These are phyloP conservation scores for Anguilla obscura DNA, from an alignment of 2,797 vertebrate genomes.

Conservation along the genomic window DNA sequence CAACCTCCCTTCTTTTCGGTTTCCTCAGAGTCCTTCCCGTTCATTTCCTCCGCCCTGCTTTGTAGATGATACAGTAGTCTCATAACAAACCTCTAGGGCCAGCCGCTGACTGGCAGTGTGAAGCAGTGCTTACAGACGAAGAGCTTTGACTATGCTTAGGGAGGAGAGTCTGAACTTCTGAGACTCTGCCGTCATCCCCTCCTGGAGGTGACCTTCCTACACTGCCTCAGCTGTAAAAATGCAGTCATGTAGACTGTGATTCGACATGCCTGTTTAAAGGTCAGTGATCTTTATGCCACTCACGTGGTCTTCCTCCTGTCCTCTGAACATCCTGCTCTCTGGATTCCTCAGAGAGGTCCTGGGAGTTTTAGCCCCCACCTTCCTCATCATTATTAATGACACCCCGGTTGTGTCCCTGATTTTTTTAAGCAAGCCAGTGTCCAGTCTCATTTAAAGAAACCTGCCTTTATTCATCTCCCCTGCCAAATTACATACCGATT, in stretches of 20 bases:
- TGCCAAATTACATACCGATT: not conserved
- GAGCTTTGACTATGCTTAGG: constrained; percentile 4
- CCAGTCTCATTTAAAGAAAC: not conserved
- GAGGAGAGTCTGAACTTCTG: not conserved
- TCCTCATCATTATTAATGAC: not conserved
- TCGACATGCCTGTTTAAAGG: not conserved
- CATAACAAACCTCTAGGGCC: not conserved
- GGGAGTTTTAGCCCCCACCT: not conserved
- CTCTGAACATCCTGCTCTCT: too few species aligned
- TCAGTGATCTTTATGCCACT: not conserved
- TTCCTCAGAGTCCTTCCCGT: not conserved
- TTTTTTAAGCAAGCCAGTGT: not conserved
- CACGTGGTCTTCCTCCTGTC: too few species aligned
- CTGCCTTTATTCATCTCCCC: not conserved
- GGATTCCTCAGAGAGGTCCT: too few species aligned
- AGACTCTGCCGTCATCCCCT: not conserved
- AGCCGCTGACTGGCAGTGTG: not conserved
- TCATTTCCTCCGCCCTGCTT: not conserved
- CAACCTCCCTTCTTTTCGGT: not conserved
- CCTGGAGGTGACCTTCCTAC: not conserved
- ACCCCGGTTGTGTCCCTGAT: not conserved
- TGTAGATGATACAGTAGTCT: constrained; percentile 3
- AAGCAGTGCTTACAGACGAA: not conserved
- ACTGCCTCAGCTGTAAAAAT: not conserved
- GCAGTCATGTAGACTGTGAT: not conserved